Evolutionary conservation across 2,888 invertebrate genomes (phyloP), one percentile per base, ranked within the genome.

Genomic region (Fragum whitleyi): DNA sequence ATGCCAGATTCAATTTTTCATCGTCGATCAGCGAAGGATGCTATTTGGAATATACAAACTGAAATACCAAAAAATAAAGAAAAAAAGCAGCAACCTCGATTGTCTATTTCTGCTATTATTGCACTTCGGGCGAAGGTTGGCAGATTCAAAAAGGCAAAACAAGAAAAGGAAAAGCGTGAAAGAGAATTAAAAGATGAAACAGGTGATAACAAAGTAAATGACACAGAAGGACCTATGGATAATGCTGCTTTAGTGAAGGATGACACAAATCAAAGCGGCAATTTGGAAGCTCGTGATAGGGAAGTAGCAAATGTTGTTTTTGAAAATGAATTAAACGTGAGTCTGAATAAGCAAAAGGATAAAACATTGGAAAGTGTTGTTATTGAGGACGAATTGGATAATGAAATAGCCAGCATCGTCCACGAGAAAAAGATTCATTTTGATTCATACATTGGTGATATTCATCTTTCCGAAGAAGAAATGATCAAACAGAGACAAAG

Each of bases 291-390:
- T 6, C 1, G 53, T 53, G 53, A 51, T 69, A 28, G 26, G 47
- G n/a, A 53, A 11, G 29, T 51, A 7, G 69, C 69, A 19, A 83
- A 86, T 59, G 81, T 89, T 59, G 81, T 86, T 28, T 87, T 90
- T 42, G 91, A 91, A 81, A 91, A 91, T 75, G 91, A 91, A 81
- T 79, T 90, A 9, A 91, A 90, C 73, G 77, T 88, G 14, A 89
- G 88, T 74, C 70, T 91, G 9, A 87, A 88, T 51, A 67, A 67
- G 51, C 7, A 57, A 62, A 61, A 26, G n/a, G 70, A 76, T 36
- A n/a, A 19, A 26, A 21, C 21, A 16, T 2, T 23, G 21, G 78
- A 72, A 21, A 53, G 7, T 7, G 67, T 68, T 16, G 2, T 62
- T 14, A 65, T 75, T 11, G 77, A 77, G 1, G 47, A 47, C 26